Evolutionary conservation across 2,113 vertebrate genomes (phyloP), one percentile per base, ranked within the genome.

Genomic region (Paramisgurnus dabryanus): DNA sequence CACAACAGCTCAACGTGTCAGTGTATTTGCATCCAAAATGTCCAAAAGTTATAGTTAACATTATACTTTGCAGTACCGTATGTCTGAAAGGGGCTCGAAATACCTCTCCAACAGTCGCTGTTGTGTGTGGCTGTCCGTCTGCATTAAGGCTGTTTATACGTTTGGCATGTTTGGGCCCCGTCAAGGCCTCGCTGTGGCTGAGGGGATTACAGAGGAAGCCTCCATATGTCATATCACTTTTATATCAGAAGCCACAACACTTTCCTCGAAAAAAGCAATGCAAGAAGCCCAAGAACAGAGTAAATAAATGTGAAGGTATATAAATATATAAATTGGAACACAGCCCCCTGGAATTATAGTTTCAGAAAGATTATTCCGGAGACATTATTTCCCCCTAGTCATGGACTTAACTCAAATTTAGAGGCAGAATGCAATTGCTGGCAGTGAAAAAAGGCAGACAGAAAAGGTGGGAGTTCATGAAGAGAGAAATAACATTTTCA

Each of bases 401-500:
- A 93, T 92, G 88, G 95, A 94, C 95, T 96, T 96, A 96, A 97
- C 95, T 98, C 95, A 96, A 95, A 98, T 98, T 97, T 96, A 93
- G 94, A 96, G 92, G 94, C 94, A 95, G 95, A 96, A 96, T 96
- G 93, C 96, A 96, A 98, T 97, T 96, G 96, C 94, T 94, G 95
- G 93, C 94, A 95, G 94, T 96, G 93, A 95, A 95, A 96, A 96
- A 96, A 96, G 86, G 91, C 94, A 96, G 95, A 95, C 93, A 93
- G 93, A 93, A 78, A 94, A 96, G 95, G 95, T 97, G 95, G 95
- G 95, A 96, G 96, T 96, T 96, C 96, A 96, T 96, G 96, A 97
- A 95, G 92, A 95, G 96, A 96, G 95, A 97, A 97, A 98, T 97
- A 98, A 98, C 95, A 98, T 98, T 97, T 98, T 98, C 96, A 98